Evolutionary conservation across 23 tunicate species (phyloP).

Genomic region (Ascidia mentula): DNA sequence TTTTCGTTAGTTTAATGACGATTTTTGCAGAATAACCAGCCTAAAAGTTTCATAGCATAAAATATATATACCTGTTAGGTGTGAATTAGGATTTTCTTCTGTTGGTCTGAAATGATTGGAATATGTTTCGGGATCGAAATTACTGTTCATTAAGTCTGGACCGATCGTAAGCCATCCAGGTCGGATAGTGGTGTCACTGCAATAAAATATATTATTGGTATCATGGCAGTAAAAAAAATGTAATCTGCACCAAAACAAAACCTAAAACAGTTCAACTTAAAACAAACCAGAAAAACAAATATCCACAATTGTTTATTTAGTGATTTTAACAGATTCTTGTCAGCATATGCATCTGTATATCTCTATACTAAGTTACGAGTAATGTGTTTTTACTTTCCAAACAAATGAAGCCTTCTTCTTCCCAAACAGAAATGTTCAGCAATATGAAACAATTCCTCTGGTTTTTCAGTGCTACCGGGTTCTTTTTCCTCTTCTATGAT

Average conservation of each 20-base stretch:
- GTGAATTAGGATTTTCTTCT: constrained; percentile 41
- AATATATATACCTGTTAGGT: constrained; percentile 49
- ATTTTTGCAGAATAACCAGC: too few species aligned
- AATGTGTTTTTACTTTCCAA: constrained; percentile 49
- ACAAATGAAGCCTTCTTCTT: constrained; percentile 87
- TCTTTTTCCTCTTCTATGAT: constrained; percentile 87
- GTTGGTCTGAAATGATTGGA: constrained; percentile 55
- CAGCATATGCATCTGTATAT: too few species aligned
- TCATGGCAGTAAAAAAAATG: neutral
- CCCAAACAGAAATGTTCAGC: constrained; percentile 96
- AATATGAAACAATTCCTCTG: constrained; percentile 89
- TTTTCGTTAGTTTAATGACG: too few species aligned
- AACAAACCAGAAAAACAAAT: neutral
- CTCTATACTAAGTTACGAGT: too few species aligned
- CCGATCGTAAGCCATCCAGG: constrained; percentile 99
- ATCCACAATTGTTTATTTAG: neutral
- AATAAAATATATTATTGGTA: too few species aligned
- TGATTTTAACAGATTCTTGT: neutral
- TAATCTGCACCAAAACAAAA: neutral
- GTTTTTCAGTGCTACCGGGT: constrained; percentile 87
- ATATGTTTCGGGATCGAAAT: constrained; percentile 75
- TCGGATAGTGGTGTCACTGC: constrained; percentile 76
- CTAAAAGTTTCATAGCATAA: too few species aligned
- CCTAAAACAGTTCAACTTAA: neutral
- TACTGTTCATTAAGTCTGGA: constrained; percentile 83